Percentiles rank a stretch among this genome's conserved stretches.
phyloP scores from a whole-genome alignment of 2,888 invertebrate species.

The Leptopilina myrica region DNA sequence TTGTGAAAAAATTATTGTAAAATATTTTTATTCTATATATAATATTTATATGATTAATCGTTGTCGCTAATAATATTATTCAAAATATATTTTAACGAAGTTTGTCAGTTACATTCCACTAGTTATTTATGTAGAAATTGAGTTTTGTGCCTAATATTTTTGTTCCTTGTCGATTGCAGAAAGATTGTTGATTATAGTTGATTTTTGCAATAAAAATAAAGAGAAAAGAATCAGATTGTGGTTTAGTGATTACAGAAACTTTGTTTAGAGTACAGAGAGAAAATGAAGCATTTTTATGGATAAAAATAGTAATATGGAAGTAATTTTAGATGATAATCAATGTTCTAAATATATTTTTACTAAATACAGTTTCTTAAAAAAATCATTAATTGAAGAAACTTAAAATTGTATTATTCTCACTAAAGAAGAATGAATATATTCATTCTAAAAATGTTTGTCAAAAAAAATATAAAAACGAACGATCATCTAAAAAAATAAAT shows the following conservation, averaged over 20 bases:
- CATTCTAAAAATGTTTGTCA: not conserved
- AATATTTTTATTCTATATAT: constrained; percentile 28
- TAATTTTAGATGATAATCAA: too few relatives aligned
- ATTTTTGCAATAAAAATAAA: not conserved
- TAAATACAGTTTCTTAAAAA: too few relatives aligned
- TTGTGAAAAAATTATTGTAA: constrained; percentile 4
- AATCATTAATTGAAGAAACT: too few relatives aligned
- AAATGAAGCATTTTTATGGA: not conserved
- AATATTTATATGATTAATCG: constrained; percentile 32
- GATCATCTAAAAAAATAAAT: too few relatives aligned
- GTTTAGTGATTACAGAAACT: not conserved
- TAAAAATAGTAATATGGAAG: too few relatives aligned
- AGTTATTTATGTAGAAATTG: not conserved
- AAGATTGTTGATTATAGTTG: too few relatives aligned
- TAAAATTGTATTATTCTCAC: too few relatives aligned
- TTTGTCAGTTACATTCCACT: constrained; percentile 28
- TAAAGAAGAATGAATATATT: too few relatives aligned
- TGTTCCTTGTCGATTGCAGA: not conserved
- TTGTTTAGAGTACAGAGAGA: not conserved
- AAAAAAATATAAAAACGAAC: not conserved
- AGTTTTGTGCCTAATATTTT: constrained; percentile 18
- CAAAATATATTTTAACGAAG: constrained; percentile 19
- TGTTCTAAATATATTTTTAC: too few relatives aligned
- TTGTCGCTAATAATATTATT: constrained; percentile 3
- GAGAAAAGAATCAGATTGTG: constrained; percentile 32